Conservation (phyloP, 2,113 vertebrate species). For the Procavia capensis region DNA sequence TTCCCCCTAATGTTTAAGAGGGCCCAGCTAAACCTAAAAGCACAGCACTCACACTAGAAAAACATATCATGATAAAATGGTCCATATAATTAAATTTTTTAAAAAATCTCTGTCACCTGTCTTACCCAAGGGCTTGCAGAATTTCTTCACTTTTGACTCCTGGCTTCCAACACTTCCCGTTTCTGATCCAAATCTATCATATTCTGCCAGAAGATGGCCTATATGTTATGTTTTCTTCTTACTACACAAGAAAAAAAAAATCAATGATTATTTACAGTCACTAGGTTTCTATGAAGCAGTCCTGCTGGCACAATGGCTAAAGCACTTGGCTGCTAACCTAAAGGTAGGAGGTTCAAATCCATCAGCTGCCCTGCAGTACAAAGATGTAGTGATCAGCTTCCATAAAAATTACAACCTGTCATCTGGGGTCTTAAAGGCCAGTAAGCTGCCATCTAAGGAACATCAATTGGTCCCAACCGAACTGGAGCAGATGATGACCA, state of each 20-base stretch:
- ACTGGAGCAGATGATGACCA: too few species aligned
- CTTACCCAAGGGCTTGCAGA: slow-evolving; percentile 67
- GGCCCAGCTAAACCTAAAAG: not conserved
- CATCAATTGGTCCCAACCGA: too few species aligned
- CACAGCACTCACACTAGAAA: not conserved
- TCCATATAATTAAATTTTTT: not conserved
- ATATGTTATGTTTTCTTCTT: slow-evolving; percentile 79
- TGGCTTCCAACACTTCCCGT: slow-evolving; percentile 76
- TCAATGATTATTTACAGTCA: slow-evolving; percentile 47
- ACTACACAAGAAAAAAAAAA: slow-evolving; percentile 76
- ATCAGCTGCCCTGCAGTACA: not conserved
- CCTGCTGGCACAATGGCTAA: not conserved
- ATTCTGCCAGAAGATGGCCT: slow-evolving; percentile 80
- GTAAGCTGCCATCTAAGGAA: too few species aligned
- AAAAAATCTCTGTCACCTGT: slow-evolving; percentile 50
- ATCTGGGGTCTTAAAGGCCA: too few species aligned
- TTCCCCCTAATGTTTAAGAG: not conserved
- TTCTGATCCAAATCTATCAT: slow-evolving; percentile 80
- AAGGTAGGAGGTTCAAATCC: not conserved
- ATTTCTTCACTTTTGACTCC: slow-evolving; percentile 80
- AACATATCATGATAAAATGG: not conserved
- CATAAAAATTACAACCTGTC: too few species aligned
- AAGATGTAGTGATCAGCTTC: not conserved
- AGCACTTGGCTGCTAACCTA: not conserved
- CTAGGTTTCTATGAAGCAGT: not conserved